Conservation (phyloP, 2,888 invertebrate genomes). For the Drosophila longiperda region DNA sequence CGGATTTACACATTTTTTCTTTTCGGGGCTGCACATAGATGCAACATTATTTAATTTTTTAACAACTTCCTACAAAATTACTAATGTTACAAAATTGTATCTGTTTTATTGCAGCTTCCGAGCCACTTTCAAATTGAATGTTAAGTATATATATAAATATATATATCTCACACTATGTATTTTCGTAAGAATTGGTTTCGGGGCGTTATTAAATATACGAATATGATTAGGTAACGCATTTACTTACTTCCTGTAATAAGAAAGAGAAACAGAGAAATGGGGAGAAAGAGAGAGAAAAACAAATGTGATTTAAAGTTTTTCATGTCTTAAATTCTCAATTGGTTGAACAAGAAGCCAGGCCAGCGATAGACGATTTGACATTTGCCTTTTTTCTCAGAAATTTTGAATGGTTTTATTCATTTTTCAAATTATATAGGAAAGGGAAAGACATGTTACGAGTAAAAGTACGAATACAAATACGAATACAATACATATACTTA, state of each 20-base stretch:
- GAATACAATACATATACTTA: conserved; percentile 47
- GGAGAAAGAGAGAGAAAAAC: conserved; percentile 61
- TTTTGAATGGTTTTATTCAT: conserved; percentile 55
- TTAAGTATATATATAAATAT: not conserved
- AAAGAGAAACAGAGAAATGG: conserved; percentile 77
- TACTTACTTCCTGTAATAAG: conserved; percentile 85
- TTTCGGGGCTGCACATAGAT: conserved; percentile 13
- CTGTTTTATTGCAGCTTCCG: conserved; percentile 1
- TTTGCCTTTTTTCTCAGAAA: conserved; percentile 52
- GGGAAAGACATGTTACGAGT: conserved; percentile 54
- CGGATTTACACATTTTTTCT: conserved; percentile 4
- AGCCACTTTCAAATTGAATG: conserved; percentile 10
- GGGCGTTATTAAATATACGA: conserved; percentile 21
- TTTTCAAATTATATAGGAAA: conserved; percentile 44
- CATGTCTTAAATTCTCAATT: conserved; percentile 57
- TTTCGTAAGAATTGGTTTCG: conserved; percentile 23
- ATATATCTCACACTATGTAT: conserved; percentile 16
- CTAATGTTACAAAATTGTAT: not conserved
- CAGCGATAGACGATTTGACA: conserved; percentile 73
- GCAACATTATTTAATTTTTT: not conserved
- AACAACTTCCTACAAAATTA: not conserved
- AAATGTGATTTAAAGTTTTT: conserved; percentile 66
- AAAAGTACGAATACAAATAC: conserved; percentile 42
- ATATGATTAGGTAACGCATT: conserved; percentile 46
- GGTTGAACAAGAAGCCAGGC: conserved; percentile 77